Conservation (phyloP, 2,888 invertebrate genomes). For the Oligia latruncula region DNA sequence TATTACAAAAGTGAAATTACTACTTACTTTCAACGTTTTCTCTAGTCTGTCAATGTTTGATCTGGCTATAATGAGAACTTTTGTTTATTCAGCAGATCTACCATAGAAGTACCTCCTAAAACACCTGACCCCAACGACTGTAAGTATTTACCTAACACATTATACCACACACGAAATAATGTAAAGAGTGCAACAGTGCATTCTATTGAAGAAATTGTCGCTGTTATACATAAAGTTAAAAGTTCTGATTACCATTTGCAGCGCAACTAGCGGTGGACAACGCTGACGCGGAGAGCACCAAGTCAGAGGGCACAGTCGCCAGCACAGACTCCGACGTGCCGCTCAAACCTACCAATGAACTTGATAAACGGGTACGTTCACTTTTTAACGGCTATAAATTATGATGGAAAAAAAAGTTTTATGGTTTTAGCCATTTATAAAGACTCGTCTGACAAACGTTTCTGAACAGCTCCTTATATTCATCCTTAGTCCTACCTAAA, state of each 20-base stretch:
- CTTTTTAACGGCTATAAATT: neutral
- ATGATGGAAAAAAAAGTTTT: neutral
- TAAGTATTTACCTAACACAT: slow-evolving; percentile 65
- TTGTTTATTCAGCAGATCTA: slow-evolving; percentile 73
- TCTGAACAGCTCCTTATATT: neutral
- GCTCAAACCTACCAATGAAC: slow-evolving; percentile 91
- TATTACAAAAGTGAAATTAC: neutral
- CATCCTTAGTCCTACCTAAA: neutral
- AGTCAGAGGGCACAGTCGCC: slow-evolving; percentile 89
- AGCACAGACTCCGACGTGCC: slow-evolving; percentile 93
- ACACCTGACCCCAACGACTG: slow-evolving; percentile 80
- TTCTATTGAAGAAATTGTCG: neutral
- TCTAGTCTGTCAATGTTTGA: neutral
- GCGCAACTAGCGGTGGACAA: slow-evolving; percentile 84
- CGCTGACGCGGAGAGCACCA: slow-evolving; percentile 93
- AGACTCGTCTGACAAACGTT: neutral
- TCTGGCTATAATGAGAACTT: neutral
- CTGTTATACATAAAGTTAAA: neutral
- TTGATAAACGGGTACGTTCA: slow-evolving; percentile 88
- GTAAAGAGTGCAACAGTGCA: neutral
- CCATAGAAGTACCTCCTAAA: slow-evolving; percentile 70
- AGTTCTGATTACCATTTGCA: slow-evolving; percentile 48
- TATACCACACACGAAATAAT: too few species aligned
- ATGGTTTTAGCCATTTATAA: neutral
- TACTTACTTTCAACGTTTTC: neutral